Evolutionary conservation across 2,113 vertebrate genomes (phyloP), one percentile per base, ranked within the genome.

Genomic region (Phodopus roborovskii): DNA sequence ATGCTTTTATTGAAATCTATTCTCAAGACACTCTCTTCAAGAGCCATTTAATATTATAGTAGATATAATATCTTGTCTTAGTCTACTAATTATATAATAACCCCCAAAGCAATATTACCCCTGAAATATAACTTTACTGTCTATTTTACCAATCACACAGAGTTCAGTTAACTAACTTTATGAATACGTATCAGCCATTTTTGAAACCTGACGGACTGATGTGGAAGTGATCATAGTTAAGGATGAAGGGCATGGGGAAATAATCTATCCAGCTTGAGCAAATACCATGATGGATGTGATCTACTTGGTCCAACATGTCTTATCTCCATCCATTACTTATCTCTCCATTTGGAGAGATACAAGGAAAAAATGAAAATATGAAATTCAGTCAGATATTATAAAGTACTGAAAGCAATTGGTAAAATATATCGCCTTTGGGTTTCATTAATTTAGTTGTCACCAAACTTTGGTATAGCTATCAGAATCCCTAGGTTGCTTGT

Each of bases 201-300:
- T 81, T 97, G 90, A 95, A 96, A 95, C 84, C 77, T 96, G 71
- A 93, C 26, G 82, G 85, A 90, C 75, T 95, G 92, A 75, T 0
- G 62, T 39, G n/a, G 22, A 66, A 96, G 82, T 11, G 33, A 24
- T 88, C 28, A 30, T 91, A 66, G 58, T 20, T 58, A 62, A 74
- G 7, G 30, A 7, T 13, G 1, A 19, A 74, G 22, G 2, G 5
- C 77, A 28, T 26, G 2, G 9, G 17, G 17, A 2, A 20, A 22
- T 4, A 2, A 13, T 45, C 12, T 77, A 22, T 66, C 4, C 66
- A 36, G 56, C n/a, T 91, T 50, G 48, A 36, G 30, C 73, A 74
- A 62, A 91, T 86, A 75, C 26, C 3, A 12, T 53, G 79, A 66
- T 15, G 45, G 85, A 93, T 87, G 1, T 64, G 6, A n/a, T 60